phyloP scores from a whole-genome alignment of 2,888 invertebrate genomes.

The Steinernema carpocapsae region DNA sequence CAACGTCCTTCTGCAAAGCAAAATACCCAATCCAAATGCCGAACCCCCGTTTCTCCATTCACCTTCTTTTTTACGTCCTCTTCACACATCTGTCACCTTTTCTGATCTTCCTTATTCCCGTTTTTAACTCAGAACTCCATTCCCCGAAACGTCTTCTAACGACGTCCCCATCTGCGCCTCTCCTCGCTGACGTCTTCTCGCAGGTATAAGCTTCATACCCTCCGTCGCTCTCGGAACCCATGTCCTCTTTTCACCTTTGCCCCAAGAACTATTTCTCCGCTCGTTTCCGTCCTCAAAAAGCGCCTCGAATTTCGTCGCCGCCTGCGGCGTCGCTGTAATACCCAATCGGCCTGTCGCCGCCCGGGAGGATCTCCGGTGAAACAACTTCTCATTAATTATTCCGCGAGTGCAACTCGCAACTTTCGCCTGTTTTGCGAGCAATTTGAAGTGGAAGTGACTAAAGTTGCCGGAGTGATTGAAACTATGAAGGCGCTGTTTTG shows the following conservation, averaged over 20 bases:
- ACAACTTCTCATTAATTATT: conserved; percentile 25
- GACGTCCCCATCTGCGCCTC: conserved; percentile 3
- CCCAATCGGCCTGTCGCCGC: background rate
- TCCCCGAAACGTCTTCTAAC: conserved; percentile 9
- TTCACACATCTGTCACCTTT: no score
- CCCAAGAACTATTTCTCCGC: background rate
- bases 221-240: background rate
- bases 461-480: background rate
- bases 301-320: background rate
- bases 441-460: background rate
- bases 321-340: background rate
- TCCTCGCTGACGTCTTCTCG: background rate
- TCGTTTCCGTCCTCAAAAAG: background rate
- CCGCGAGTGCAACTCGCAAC: conserved; percentile 3
- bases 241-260: background rate
- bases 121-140: background rate
- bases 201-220: background rate
- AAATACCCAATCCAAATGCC: no score
- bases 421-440: background rate
- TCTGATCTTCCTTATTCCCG: background rate
- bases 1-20: no score
- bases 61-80: no score
- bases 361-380: background rate
- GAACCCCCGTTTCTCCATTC: no score
- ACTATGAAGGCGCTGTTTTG: no score